A percentile compares a stretch with the other conserved stretches of the same genome.
Conservation (phyloP, 37 sponge, comb jelly and placozoan species). For the Cliona cf. orientalis region DNA sequence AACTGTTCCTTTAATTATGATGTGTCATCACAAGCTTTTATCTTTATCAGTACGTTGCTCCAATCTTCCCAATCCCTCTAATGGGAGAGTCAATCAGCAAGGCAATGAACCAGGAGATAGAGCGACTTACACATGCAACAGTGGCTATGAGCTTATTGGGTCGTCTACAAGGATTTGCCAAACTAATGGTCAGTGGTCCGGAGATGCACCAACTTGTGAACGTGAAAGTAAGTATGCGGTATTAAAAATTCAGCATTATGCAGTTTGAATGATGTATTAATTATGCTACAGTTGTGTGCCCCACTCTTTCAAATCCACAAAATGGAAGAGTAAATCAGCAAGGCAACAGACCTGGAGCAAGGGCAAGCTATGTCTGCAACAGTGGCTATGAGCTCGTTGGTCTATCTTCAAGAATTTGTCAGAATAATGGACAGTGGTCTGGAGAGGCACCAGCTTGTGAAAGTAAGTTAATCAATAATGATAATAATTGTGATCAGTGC, state of each 20-base stretch:
- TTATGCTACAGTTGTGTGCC: no score
- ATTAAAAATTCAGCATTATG: no score
- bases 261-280: no score
- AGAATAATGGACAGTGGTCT: constrained; percentile 57
- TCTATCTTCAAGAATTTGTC: constrained; percentile 31
- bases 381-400: constrained; percentile 65
- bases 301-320: no score
- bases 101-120: constrained; percentile 24
- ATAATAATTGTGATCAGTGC: no score
- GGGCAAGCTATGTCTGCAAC: neutral
- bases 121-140: constrained; percentile 60
- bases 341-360: neutral
- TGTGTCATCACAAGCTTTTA: no score
- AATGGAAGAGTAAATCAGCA: constrained; percentile 28
- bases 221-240: no score
- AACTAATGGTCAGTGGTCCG: constrained; percentile 37
- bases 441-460: constrained; percentile 61
- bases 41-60: no score
- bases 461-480: no score
- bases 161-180: constrained; percentile 39
- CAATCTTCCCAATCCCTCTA: constrained; percentile 21
- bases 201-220: constrained; percentile 6
- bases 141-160: constrained; percentile 3
- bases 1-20: no score
- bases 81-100: constrained; percentile 38